Evolutionary conservation across 2,797 vertebrate genomes (phyloP), one percentile per base, ranked within the genome.

Genomic region (Coregonus suidteri): DNA sequence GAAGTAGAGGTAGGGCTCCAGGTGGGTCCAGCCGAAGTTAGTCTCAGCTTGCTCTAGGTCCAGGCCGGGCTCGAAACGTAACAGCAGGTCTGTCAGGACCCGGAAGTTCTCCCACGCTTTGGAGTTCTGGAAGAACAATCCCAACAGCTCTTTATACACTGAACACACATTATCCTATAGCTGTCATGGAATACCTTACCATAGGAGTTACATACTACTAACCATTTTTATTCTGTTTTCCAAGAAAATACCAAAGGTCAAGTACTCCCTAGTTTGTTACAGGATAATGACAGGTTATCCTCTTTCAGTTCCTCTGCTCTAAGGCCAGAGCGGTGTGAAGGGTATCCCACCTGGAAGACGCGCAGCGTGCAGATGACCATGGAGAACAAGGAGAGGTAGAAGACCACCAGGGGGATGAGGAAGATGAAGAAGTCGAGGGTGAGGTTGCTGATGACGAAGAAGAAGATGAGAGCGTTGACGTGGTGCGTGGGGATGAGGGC

Each of bases 371-470:
- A 99, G 91, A 99, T 98, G 77, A 99, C 94, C 97, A 99, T 98
- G 77, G 98, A 98, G 91, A 97, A 86, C 84, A 99, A 98, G 0
- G 97, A 96, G 85, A 99, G 94, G 93, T 99, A 99, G 93, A 99
- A 99, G 86, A 99, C 87, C 35, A 99, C 87, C 76, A 99, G 92
- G 0, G 98, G 98, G 87, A 99, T 96, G 88, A 95, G 84, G 77
- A 98, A 96, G 83, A 97, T 93, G 78, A 99, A 99, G 91, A 99
- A 99, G 72, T 99, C 96, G 1, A 98, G 92, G 54, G 98, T 99
- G 82, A 99, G 96, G 90, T 99, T 99, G 91, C 98, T 99, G 92
- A 99, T 95, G 91, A 99, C 96, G 82, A 99, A 99, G 93, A 99
- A 99, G 93, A 99, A 98, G 91, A 98, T 87, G 11, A 99, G 96